Evolutionary conservation across 2,797 vertebrate species (phyloP).

Genomic region (Petrocephalus schoutedeni): DNA sequence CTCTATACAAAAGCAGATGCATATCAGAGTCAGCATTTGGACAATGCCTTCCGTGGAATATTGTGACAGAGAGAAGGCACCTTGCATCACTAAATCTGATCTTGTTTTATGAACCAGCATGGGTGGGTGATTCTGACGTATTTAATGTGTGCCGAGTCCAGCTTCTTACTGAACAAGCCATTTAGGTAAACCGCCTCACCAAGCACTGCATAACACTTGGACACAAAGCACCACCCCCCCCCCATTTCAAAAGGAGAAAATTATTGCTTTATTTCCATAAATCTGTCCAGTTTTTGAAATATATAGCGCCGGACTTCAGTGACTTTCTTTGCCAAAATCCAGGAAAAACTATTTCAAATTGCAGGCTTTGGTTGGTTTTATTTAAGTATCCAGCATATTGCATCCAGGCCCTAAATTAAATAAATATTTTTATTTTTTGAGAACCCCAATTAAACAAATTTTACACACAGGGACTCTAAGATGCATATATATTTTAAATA

Average conservation of each 20-base stretch:
- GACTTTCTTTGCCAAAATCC: background rate
- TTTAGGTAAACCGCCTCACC: conserved; percentile 18
- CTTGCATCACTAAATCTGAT: background rate
- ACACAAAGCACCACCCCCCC: conserved; percentile 38
- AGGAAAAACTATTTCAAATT: conserved; percentile 7
- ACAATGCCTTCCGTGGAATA: background rate
- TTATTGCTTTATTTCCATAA: conserved; percentile 59
- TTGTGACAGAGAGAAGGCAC: background rate
- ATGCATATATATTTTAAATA: conserved; percentile 4
- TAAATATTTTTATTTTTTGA: conserved; percentile 8
- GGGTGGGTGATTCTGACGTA: background rate
- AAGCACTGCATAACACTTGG: conserved; percentile 37
- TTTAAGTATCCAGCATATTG: background rate
- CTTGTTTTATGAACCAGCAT: background rate
- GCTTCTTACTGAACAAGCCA: background rate
- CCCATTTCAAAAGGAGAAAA: conserved; percentile 45
- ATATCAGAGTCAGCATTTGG: background rate
- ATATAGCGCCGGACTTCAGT: background rate
- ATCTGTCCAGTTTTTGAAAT: conserved; percentile 35
- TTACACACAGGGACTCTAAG: background rate
- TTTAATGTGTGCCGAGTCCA: background rate
- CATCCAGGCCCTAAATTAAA: background rate
- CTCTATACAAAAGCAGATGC: background rate
- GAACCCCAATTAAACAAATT: conserved; percentile 1
- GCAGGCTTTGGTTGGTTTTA: background rate